Evolutionary conservation across 2,113 vertebrate species (phyloP).

Genomic region (Callionymus lyra): DNA sequence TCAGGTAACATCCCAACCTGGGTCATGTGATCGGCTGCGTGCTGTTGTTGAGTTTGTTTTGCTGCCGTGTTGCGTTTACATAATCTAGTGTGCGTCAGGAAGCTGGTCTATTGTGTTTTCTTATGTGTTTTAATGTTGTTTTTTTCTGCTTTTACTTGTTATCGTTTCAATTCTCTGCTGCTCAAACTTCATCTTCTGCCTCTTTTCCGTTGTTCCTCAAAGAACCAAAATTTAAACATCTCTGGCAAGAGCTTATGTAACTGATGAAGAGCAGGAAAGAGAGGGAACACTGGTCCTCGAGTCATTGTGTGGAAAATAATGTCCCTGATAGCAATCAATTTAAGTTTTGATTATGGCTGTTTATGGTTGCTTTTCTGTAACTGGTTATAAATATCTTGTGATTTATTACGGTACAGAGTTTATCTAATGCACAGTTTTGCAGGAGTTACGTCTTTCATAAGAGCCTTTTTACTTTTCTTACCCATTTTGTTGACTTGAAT

Average conservation of each 20-base stretch:
- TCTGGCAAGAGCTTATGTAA: slow-evolving; percentile 62
- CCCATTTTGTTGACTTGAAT: too few species aligned
- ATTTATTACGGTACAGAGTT: too few species aligned
- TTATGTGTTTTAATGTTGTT: slow-evolving; percentile 14
- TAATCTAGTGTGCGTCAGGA: slow-evolving; percentile 1
- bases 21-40: slow-evolving; percentile 21
- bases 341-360: too few species aligned
- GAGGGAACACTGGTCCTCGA: not conserved
- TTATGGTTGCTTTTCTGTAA: too few species aligned
- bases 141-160: slow-evolving; percentile 34
- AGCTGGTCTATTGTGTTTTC: not conserved
- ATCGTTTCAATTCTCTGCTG: slow-evolving; percentile 26
- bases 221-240: slow-evolving; percentile 66
- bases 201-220: slow-evolving; percentile 52
- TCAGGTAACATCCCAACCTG: slow-evolving; percentile 65
- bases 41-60: slow-evolving; percentile 8
- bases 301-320: not conserved
- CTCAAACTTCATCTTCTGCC: too few species aligned
- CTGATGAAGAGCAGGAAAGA: slow-evolving; percentile 22
- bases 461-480: too few species aligned
- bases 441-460: too few species aligned
- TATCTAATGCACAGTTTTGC: too few species aligned
- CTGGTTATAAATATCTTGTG: too few species aligned
- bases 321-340: too few species aligned
- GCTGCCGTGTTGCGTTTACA: slow-evolving; percentile 12